These are phyloP conservation scores for Drosophila rhopaloa DNA, from an alignment of 1,140 invertebrate genomes.

Conservation along the genomic window DNA sequence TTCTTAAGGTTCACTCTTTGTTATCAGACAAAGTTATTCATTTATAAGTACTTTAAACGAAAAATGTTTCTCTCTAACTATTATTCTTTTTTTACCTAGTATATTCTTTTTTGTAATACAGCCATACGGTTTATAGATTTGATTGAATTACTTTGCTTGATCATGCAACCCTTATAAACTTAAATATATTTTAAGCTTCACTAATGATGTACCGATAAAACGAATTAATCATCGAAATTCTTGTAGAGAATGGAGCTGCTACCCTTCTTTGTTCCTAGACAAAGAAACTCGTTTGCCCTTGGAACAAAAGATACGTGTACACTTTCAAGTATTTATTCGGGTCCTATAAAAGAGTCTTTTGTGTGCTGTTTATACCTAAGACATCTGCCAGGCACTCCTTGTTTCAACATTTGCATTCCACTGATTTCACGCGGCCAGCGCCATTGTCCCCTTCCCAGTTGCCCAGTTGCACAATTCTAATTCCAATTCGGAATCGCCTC, in stretches of 20 bases:
- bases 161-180: too few relatives aligned
- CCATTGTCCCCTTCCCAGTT: constrained; percentile 12
- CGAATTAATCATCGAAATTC: background rate
- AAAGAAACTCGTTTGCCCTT: constrained; percentile 11
- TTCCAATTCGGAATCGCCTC: constrained; percentile 44
- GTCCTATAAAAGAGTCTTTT: background rate
- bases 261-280: constrained; percentile 7
- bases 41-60: background rate
- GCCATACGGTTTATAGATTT: background rate
- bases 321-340: background rate
- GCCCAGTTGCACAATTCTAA: constrained; percentile 53
- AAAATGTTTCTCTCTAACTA: too few relatives aligned
- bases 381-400: constrained; percentile 19
- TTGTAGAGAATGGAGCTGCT: background rate
- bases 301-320: background rate
- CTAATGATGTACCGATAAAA: too few relatives aligned
- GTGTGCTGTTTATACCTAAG: background rate
- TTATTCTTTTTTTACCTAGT: too few relatives aligned
- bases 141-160: background rate
- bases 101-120: too few relatives aligned
- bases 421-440: constrained; percentile 4
- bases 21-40: constrained; percentile 11
- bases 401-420: constrained; percentile 21
- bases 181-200: too few relatives aligned
- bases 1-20: constrained; percentile 6